Evolutionary conservation across 2,888 invertebrate genomes (phyloP).

Genomic region (Netelia fuscicornis): DNA sequence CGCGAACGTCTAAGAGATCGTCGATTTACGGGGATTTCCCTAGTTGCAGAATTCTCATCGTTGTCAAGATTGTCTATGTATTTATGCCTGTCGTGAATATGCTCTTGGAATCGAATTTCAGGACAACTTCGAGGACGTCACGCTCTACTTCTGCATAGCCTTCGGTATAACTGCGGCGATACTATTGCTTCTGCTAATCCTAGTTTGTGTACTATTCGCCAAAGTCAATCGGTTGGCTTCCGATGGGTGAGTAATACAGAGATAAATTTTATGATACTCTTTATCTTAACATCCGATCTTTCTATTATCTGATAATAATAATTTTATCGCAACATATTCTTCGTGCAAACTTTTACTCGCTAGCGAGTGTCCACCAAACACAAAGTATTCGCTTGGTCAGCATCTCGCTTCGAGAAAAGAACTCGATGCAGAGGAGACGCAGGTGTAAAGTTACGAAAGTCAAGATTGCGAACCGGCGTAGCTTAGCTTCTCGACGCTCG

Average conservation of each 20-base stretch:
- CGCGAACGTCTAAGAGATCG: not conserved
- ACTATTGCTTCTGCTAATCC: slow-evolving; percentile 77
- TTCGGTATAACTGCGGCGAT: slow-evolving; percentile 74
- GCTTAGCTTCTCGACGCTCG: not conserved
- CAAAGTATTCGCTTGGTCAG: slow-evolving; percentile 41
- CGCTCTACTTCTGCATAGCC: slow-evolving; percentile 78
- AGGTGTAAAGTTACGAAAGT: slow-evolving; percentile 56
- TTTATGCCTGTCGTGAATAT: not conserved
- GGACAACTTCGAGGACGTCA: slow-evolving; percentile 75
- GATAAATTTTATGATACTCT: not conserved
- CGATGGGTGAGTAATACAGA: slow-evolving; percentile 77
- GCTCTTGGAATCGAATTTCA: slow-evolving; percentile 66
- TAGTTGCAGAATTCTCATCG: too few species aligned
- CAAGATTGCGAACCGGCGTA: not conserved
- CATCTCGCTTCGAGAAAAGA: slow-evolving; percentile 7
- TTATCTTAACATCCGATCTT: not conserved
- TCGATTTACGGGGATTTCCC: too few species aligned
- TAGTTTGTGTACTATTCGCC: slow-evolving; percentile 76
- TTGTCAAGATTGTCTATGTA: not conserved
- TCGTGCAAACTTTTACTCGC: not conserved
- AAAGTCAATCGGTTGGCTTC: slow-evolving; percentile 76
- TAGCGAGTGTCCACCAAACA: not conserved
- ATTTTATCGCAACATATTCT: not conserved
- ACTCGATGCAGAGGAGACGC: slow-evolving; percentile 14
- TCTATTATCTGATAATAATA: not conserved